A percentile compares a stretch with the other conserved stretches of the same genome.
phyloP scores from a whole-genome alignment of 2,797 vertebrate genomes.

The Eulemur coronatus region DNA sequence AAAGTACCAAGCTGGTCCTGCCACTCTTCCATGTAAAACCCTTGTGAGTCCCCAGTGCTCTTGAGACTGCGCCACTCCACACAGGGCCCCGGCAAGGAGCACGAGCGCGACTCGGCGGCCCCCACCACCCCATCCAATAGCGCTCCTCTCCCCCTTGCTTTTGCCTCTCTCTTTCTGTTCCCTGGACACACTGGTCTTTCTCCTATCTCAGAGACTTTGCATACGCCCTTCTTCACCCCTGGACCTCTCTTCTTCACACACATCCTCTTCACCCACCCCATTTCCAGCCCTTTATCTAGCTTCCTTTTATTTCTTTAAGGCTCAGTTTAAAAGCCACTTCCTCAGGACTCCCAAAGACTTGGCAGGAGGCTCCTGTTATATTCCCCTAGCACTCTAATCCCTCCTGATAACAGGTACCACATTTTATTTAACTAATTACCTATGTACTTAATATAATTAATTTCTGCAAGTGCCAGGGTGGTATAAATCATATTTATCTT shows the following conservation, averaged over 20 bases:
- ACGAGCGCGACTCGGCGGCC: rapidly evolving
- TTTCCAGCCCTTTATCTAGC: background rate
- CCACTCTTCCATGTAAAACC: background rate
- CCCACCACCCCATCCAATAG: rapidly evolving
- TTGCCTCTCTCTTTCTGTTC: background rate
- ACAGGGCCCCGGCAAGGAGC: background rate
- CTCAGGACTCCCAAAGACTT: background rate
- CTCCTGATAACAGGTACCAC: background rate
- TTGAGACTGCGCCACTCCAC: background rate
- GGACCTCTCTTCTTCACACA: background rate
- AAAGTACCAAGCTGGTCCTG: background rate
- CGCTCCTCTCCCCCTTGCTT: rapidly evolving
- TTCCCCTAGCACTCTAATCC: background rate
- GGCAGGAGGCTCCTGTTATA: background rate
- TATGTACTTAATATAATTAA: background rate
- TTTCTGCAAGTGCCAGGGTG: background rate
- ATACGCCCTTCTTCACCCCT: background rate
- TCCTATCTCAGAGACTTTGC: background rate
- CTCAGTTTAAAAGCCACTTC: background rate
- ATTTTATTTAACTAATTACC: background rate
- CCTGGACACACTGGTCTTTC: background rate
- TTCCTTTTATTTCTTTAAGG: background rate
- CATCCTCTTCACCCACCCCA: background rate
- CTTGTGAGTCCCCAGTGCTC: background rate
- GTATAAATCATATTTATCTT: background rate